These are phyloP conservation scores for Caretta caretta DNA, from an alignment of 2,113 vertebrate species.

Conservation along the genomic window DNA sequence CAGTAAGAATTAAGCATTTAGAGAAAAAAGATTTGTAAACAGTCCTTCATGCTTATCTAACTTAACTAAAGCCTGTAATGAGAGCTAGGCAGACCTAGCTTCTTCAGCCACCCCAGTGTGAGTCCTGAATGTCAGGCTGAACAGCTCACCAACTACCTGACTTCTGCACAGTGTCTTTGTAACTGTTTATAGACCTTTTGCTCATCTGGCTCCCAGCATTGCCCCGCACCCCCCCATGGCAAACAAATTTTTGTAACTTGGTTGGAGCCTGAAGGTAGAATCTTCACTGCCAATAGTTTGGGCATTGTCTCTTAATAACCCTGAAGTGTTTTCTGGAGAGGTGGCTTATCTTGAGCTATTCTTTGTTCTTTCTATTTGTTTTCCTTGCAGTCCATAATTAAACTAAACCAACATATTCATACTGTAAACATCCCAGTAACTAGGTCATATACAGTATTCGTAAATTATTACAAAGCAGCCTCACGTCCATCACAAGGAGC, in stretches of 20 bases:
- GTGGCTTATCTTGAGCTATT: neutral
- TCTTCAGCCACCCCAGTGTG: neutral
- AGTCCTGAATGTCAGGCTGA: rapidly evolving
- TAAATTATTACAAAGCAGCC: neutral
- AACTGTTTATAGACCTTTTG: neutral
- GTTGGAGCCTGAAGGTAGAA: neutral
- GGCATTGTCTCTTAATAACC: neutral
- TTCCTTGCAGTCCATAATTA: neutral
- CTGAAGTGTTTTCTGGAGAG: neutral
- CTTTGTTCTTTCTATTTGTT: neutral
- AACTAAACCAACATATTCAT: neutral
- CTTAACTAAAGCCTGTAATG: rapidly evolving
- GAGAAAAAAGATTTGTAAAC: neutral
- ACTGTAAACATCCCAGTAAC: neutral
- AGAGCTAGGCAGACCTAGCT: neutral
- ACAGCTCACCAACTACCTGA: neutral
- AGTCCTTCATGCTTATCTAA: neutral
- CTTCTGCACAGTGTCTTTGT: neutral
- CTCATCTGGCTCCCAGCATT: neutral
- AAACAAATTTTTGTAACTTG: neutral
- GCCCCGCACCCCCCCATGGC: neutral
- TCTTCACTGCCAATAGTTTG: neutral
- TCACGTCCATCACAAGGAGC: neutral
- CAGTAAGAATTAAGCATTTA: neutral
- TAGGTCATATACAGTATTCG: neutral